Conservation (phyloP, 2,113 vertebrate species). For the Orycteropus afer region DNA sequence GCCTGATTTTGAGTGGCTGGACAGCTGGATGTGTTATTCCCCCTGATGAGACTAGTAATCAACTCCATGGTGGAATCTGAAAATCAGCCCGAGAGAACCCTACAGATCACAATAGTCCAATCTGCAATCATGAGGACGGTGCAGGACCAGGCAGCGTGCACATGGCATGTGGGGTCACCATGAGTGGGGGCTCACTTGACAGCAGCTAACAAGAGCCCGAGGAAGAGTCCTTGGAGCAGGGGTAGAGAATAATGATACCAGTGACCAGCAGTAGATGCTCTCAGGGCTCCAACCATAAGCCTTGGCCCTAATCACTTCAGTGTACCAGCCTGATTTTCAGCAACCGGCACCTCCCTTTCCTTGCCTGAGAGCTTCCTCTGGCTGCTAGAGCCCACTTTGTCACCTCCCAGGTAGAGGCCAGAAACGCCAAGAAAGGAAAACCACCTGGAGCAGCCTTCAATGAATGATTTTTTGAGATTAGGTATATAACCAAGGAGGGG, state of each 20-base stretch:
- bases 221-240: not conserved
- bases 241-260: not conserved
- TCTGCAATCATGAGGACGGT: not conserved
- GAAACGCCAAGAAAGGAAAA: not conserved
- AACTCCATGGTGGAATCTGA: too few species aligned
- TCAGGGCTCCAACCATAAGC: not conserved
- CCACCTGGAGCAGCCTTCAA: not conserved
- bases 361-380: not conserved
- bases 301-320: not conserved
- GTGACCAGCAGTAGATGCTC: accelerated
- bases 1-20: too few species aligned
- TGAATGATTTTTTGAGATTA: not conserved
- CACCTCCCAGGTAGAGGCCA: not conserved
- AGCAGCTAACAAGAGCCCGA: not conserved
- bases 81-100: not conserved
- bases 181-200: not conserved
- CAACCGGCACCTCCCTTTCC: not conserved
- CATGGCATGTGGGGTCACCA: not conserved
- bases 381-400: not conserved
- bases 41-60: too few species aligned
- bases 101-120: not conserved
- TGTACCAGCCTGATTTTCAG: too few species aligned
- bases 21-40: too few species aligned
- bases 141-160: not conserved
- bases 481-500: accelerated